Conservation (phyloP, 2,797 vertebrate species). For the Myioborus miniatus region DNA sequence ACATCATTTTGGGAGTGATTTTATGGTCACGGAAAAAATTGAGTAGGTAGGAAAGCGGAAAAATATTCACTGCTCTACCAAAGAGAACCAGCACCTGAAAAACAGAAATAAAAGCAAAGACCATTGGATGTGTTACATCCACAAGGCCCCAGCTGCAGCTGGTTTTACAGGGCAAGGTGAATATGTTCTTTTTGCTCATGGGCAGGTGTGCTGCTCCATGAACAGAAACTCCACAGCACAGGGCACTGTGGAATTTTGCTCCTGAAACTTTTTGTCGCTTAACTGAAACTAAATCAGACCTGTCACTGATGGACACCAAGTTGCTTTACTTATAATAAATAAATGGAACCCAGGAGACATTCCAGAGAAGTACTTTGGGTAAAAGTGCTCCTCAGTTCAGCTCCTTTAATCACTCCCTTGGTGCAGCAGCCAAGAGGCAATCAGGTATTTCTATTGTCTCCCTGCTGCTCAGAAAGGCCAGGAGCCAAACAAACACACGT, state of each 20-base stretch:
- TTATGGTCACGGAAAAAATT: conserved; percentile 98
- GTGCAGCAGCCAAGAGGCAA: background rate
- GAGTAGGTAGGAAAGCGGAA: conserved; percentile 93
- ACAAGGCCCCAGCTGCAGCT: fast-evolving
- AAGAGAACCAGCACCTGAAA: conserved; percentile 91
- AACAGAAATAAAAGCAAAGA: conserved; percentile 9
- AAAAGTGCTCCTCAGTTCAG: background rate
- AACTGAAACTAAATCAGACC: background rate
- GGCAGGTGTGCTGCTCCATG: background rate
- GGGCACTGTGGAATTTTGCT: background rate
- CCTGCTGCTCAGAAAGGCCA: background rate
- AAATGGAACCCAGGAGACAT: background rate
- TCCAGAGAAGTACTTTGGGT: background rate
- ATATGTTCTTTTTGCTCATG: background rate
- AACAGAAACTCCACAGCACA: background rate
- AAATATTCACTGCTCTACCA: conserved; percentile 95
- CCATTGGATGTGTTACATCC: background rate
- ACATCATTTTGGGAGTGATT: conserved; percentile 99
- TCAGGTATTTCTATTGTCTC: background rate
- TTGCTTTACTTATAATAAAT: background rate
- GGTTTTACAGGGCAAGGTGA: background rate
- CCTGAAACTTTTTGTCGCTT: background rate
- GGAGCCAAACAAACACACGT: background rate
- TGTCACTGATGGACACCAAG: background rate
- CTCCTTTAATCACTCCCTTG: background rate